phyloP scores from a whole-genome alignment of 1,140 invertebrate genomes.

The Pectinophora gossypiella region DNA sequence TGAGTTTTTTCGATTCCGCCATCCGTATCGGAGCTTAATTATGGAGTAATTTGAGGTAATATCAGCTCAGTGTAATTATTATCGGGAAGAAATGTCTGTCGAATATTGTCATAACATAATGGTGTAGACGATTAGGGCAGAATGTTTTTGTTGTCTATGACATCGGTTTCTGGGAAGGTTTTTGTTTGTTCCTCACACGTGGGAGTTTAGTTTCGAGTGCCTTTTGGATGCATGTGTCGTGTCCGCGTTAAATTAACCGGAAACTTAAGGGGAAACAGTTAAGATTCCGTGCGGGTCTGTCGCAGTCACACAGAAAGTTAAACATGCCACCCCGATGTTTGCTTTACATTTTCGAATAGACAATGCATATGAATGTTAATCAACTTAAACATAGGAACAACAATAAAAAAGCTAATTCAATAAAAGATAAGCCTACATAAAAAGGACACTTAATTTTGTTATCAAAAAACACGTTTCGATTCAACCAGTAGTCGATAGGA shows the following conservation, averaged over 20 bases:
- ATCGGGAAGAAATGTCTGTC: slow-evolving; percentile 7
- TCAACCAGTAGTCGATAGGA: slow-evolving; percentile 45
- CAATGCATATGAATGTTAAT: too few relatives aligned
- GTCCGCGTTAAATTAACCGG: slow-evolving; percentile 58
- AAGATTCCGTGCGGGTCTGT: slow-evolving; percentile 47
- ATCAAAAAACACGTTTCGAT: slow-evolving; percentile 19
- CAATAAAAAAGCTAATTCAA: too few relatives aligned
- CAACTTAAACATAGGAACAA: too few relatives aligned
- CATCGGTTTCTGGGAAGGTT: slow-evolving; percentile 43
- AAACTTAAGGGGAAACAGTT: slow-evolving; percentile 53
- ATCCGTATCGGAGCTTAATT: slow-evolving; percentile 17
- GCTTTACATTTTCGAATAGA: neutral
- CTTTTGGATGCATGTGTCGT: slow-evolving; percentile 35
- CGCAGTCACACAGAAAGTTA: slow-evolving; percentile 30
- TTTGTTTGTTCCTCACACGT: slow-evolving; percentile 40
- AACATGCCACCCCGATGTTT: slow-evolving; percentile 22
- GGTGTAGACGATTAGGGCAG: slow-evolving; percentile 29
- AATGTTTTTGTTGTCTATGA: slow-evolving; percentile 40
- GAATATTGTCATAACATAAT: slow-evolving; percentile 17
- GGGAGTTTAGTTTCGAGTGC: slow-evolving; percentile 33
- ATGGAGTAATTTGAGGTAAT: slow-evolving; percentile 10
- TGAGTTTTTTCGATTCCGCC: slow-evolving; percentile 10
- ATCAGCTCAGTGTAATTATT: slow-evolving; percentile 15
- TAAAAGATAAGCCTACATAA: too few relatives aligned
- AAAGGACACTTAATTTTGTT: slow-evolving; percentile 4